These are phyloP conservation scores for Lagorchestes hirsutus DNA, from an alignment of 2,797 vertebrate species.

Conservation along the genomic window DNA sequence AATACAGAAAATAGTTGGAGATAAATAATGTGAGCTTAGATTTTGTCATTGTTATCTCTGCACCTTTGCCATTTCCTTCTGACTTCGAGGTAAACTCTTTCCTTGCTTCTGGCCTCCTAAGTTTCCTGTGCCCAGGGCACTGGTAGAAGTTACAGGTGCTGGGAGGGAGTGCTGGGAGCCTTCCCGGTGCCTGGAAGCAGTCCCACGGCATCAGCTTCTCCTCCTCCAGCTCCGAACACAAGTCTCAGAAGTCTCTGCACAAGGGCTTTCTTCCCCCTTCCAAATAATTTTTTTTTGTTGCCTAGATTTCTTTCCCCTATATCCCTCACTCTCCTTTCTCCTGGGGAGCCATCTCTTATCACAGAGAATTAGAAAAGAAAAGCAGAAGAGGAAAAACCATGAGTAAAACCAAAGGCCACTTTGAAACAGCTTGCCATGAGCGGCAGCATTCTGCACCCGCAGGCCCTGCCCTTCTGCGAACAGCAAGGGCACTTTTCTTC, in stretches of 20 bases:
- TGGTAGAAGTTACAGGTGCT: conserved; percentile 50
- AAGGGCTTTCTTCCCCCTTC: neutral
- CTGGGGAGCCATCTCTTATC: neutral
- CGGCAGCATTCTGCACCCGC: no score
- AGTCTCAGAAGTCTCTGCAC: conserved; percentile 38
- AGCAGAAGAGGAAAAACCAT: neutral
- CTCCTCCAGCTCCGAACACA: conserved; percentile 35
- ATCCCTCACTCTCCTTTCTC: neutral
- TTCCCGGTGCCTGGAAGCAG: conserved; percentile 35
- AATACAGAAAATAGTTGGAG: conserved; percentile 26
- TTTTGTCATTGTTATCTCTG: conserved; percentile 9
- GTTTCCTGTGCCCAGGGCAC: conserved; percentile 22
- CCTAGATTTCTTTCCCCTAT: neutral
- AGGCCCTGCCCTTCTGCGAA: neutral
- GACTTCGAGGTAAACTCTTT: conserved; percentile 16
- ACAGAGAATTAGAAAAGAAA: neutral
- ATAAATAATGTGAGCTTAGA: neutral
- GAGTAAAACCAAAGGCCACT: neutral
- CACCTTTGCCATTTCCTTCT: neutral
- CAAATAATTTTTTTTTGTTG: neutral
- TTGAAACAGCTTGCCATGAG: neutral
- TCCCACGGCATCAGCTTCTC: conserved; percentile 51
- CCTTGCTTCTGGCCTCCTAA: conserved; percentile 19
- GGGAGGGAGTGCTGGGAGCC: neutral
- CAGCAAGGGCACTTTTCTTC: neutral